Conservation (phyloP, 2,888 invertebrate genomes). For the Acleris cristana region DNA sequence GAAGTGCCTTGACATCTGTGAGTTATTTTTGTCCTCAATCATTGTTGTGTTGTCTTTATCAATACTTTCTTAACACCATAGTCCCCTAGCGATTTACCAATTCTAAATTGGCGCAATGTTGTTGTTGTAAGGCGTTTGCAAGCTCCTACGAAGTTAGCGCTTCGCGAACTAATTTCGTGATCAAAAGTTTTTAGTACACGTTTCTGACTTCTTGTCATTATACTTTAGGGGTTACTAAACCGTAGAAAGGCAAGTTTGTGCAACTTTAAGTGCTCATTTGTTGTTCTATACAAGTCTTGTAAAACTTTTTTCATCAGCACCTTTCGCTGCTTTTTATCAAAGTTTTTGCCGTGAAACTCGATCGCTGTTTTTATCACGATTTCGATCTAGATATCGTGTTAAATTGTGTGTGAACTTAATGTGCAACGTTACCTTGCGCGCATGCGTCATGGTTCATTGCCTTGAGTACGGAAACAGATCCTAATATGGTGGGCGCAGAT, state of each 20-base stretch:
- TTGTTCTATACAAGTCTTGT: background rate
- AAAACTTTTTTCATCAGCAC: slow-evolving; percentile 8
- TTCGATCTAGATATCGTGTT: slow-evolving; percentile 39
- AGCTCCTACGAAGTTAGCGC: background rate
- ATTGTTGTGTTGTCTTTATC: slow-evolving; percentile 34
- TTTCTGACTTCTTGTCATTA: background rate
- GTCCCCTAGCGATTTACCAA: background rate
- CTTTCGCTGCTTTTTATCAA: slow-evolving; percentile 16
- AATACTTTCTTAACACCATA: slow-evolving; percentile 24
- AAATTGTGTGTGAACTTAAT: slow-evolving; percentile 38
- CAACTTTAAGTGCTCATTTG: background rate
- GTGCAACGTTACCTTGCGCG: slow-evolving; percentile 52
- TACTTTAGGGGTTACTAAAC: background rate
- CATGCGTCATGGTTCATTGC: slow-evolving; percentile 81
- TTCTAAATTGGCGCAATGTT: too few relatives aligned
- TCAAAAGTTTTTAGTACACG: background rate
- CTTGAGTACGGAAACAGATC: slow-evolving; percentile 78
- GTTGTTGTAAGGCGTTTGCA: too few relatives aligned
- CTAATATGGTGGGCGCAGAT: slow-evolving; percentile 77
- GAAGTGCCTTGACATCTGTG: too few relatives aligned
- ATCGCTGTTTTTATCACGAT: slow-evolving; percentile 24
- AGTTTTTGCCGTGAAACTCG: slow-evolving; percentile 20
- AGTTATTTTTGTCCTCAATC: too few relatives aligned
- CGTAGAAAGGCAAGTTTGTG: background rate
- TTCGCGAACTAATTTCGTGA: background rate